Base-by-base conservation (phyloP, 2,888 invertebrate species). In the Orthosia gracilis region DNA sequence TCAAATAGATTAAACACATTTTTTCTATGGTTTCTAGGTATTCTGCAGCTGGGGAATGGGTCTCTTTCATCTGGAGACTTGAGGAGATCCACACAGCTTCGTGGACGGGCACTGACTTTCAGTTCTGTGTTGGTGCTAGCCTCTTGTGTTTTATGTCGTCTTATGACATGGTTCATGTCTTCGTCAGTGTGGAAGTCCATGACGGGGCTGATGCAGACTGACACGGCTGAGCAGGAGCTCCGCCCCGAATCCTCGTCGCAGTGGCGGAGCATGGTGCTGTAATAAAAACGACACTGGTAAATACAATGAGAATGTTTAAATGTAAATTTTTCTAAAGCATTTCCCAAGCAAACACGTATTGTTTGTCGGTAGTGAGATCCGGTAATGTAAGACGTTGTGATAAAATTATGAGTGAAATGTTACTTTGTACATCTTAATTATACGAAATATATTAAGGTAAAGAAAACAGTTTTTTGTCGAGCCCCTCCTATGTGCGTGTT, bases 81-180 rank as follows among this genome's bases (percentile, higher is more conserved):
- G 18, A 95, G 84, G 2, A 94, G 91, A 49, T 91, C 90, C 21
- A 93, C 87, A 76, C 92, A 93, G 79, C 94, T 95, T 88, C 96
- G 89, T 50, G 96, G 96, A 65, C 92, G 91, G 49, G 88, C 90
- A 84, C 95, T 95, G 23, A 96, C 94, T 91, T 97, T 93, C 59
- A 97, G 93, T 83, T 97, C 97, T 89, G 96, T 96, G 86, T 96
- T 97, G 69, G 96, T 96, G 83, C 94, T 93, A 9, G 94, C 94
- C 87, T 96, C 96, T 76, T 95, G 86, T 57, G 84, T 95, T 84
- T 94, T 91, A 59, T 89, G 87, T 73, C 87, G 82, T 74, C 85
- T 86, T 83, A 88, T 89, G 15, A 91, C 83, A n/a, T 85, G 87
- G 49, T 86, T 66, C 11, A 69, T 31, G 40, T 89, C 76, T 68